Evolutionary conservation across 2,888 invertebrate genomes (phyloP).

Genomic region (Lithophane ornitopus): DNA sequence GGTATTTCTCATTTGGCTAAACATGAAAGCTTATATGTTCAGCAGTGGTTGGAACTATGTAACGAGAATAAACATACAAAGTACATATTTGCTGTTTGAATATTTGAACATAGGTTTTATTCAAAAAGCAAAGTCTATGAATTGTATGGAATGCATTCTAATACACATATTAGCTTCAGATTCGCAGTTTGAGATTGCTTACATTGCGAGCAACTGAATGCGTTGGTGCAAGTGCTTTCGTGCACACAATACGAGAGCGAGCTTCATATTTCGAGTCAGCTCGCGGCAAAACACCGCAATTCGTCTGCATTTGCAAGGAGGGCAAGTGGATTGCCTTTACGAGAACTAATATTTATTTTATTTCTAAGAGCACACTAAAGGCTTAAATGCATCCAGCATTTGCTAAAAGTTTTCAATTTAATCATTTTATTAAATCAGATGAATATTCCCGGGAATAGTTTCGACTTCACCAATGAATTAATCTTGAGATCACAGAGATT

Average conservation of each 20-base stretch:
- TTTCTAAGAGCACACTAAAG: neutral
- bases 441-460: slow-evolving; percentile 26
- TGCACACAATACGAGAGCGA: slow-evolving; percentile 49
- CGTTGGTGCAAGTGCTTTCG: slow-evolving; percentile 29
- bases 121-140: slow-evolving; percentile 22
- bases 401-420: neutral
- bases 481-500: slow-evolving; percentile 57
- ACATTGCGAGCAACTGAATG: slow-evolving; percentile 22
- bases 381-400: neutral
- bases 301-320: slow-evolving; percentile 32
- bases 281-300: slow-evolving; percentile 29
- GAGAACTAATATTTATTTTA: slow-evolving; percentile 6
- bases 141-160: slow-evolving; percentile 49
- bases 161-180: slow-evolving; percentile 44
- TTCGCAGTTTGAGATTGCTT: slow-evolving; percentile 31
- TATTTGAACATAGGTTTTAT: slow-evolving; percentile 12
- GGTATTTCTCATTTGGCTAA: slow-evolving; percentile 30
- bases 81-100: slow-evolving; percentile 19
- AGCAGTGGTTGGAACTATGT: slow-evolving; percentile 19
- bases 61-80: slow-evolving; percentile 8
- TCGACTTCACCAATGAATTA: slow-evolving; percentile 58
- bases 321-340: slow-evolving; percentile 19
- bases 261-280: slow-evolving; percentile 39
- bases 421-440: neutral
- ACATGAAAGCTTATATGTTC: slow-evolving; percentile 42